Conservation (phyloP, 2,888 invertebrate species). For the Hartigia nigra region DNA sequence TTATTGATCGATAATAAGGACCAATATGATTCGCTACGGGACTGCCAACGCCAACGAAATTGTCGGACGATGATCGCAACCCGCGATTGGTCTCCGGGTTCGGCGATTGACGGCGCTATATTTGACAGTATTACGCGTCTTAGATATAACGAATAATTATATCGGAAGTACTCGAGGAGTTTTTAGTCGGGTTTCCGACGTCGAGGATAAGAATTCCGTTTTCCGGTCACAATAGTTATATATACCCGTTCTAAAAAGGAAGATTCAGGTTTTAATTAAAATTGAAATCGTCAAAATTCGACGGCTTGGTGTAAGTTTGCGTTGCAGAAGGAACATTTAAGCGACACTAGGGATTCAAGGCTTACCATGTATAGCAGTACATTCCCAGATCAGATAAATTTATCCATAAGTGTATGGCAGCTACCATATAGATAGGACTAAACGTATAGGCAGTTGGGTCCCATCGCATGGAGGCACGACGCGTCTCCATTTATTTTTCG, state of each 20-base stretch:
- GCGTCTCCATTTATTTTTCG: slow-evolving; percentile 10
- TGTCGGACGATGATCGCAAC: too few relatives aligned
- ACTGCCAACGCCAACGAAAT: too few relatives aligned
- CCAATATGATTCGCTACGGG: too few relatives aligned
- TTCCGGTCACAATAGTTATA: too few relatives aligned
- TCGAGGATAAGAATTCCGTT: too few relatives aligned
- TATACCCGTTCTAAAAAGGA: not conserved
- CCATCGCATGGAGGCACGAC: not conserved
- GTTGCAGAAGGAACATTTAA: not conserved
- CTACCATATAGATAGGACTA: not conserved
- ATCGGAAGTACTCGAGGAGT: too few relatives aligned
- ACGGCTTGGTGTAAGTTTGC: not conserved
- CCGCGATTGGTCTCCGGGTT: too few relatives aligned
- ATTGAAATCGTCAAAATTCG: not conserved
- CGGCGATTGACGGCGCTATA: too few relatives aligned
- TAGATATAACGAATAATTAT: too few relatives aligned
- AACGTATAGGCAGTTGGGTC: not conserved
- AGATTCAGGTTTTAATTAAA: not conserved
- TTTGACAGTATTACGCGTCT: too few relatives aligned
- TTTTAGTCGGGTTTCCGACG: too few relatives aligned
- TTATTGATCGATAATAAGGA: too few relatives aligned
- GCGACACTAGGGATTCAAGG: not conserved
- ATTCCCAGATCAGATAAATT: not conserved
- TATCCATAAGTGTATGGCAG: not conserved
- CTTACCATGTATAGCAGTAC: not conserved